Evolutionary conservation across 2,888 invertebrate species (phyloP), one percentile per base, ranked within the genome.

Genomic region (Antheraea assamensis): DNA sequence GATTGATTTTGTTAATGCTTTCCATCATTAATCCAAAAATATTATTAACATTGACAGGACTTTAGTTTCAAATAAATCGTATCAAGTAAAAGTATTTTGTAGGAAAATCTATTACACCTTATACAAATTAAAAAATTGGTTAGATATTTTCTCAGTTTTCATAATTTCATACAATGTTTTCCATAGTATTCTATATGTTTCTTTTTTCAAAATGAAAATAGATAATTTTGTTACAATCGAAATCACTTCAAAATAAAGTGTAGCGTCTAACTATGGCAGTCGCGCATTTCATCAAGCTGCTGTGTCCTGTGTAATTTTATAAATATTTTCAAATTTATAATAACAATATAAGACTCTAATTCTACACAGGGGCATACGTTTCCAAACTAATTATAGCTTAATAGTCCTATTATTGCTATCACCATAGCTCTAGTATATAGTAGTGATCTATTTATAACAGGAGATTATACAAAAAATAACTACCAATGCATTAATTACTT

Each of bases 1-100:
- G 81, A 83, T 83, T 84, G 84, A 83, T 84, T 86, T 80, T 77
- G 76, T 79, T 79, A 79, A 82, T 79, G 76, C 75, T 74, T 75
- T 78, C 75, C 73, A 75, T 77, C 24, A 24, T 17, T 55, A 55
- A 52, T 31, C 35, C 21, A 35, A 68, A 68, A 35, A 15, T 42
- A 42, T 68, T 68, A 68, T 35, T 35, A 10, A n/a, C 17, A 19
- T 7, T 21, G 31, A 5, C 4, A 19, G 4, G 66, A 8, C 19
- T 31, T 30, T 31, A 31, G 30, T 31, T 19, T 31, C 19, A 66
- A 66, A 31, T 66, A 24, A 2, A 10, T 58, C 13, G 15, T 58
- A 2, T 58, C 24, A 52, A 52, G 8, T 52, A 21, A 52, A 7
- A 52, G 49, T 19, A 19, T 19, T 19, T 17, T 15, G 42, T 42